phyloP scores from a whole-genome alignment of 2,888 invertebrate species.

The Prenolepis imparis region DNA sequence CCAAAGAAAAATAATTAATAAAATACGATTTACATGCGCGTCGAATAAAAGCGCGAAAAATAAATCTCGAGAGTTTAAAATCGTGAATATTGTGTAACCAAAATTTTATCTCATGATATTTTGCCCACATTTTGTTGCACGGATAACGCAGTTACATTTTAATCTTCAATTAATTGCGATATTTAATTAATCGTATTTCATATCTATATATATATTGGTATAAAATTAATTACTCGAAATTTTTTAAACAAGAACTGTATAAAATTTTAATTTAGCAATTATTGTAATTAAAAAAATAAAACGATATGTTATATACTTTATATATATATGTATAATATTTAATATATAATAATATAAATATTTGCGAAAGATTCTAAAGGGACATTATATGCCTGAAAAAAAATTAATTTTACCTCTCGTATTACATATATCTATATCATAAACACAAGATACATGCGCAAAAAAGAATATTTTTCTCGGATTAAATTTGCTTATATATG shows the following conservation, averaged over 20 bases:
- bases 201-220: background rate
- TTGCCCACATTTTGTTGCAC: background rate
- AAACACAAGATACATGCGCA: background rate
- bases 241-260: background rate
- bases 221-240: constrained; percentile 19
- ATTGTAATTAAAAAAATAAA: background rate
- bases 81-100: background rate
- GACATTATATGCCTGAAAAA: background rate
- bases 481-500: background rate
- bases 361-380: constrained; percentile 16
- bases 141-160: background rate
- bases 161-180: constrained; percentile 11
- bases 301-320: too few relatives aligned
- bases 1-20: constrained; percentile 23
- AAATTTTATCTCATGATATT: constrained; percentile 12
- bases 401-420: background rate
- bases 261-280: background rate
- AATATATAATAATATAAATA: too few relatives aligned
- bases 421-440: background rate
- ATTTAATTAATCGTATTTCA: constrained; percentile 4
- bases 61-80: background rate
- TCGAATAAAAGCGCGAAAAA: constrained; percentile 21
- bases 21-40: constrained; percentile 21
- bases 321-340: too few relatives aligned
- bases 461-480: background rate